Percentiles rank a stretch among this genome's conserved stretches.
These are phyloP conservation scores for Arion vulgaris DNA, from an alignment of 1,140 invertebrate genomes.

Conservation along the genomic window DNA sequence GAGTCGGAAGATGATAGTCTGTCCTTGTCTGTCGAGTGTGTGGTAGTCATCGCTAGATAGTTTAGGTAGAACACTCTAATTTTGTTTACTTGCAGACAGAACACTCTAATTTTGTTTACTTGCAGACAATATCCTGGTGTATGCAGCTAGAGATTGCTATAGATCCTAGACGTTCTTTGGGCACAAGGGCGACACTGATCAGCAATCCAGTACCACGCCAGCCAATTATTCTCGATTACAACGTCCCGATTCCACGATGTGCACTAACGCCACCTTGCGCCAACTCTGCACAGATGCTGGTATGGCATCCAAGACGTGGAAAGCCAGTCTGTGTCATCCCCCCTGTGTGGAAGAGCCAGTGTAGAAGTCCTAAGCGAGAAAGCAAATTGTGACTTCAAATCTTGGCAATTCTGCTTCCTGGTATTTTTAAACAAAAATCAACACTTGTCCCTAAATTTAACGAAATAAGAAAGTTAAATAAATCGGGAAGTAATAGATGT, in stretches of 20 bases:
- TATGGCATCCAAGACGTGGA: constrained; percentile 68
- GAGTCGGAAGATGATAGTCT: no score
- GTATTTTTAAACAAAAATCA: not conserved
- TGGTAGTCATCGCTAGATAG: no score
- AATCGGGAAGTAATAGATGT: no score
- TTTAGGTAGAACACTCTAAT: no score
- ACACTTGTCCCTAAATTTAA: not conserved
- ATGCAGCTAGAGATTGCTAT: constrained; percentile 70
- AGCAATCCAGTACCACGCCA: constrained; percentile 63
- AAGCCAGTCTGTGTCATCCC: constrained; percentile 63
- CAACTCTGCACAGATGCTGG: constrained; percentile 71
- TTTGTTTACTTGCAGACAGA: no score
- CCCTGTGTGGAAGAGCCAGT: constrained; percentile 65
- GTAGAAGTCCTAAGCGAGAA: constrained; percentile 51
- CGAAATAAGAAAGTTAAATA: no score
- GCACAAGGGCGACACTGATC: constrained; percentile 65
- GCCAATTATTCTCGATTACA: constrained; percentile 64
- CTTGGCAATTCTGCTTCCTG: not conserved
- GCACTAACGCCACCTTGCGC: constrained; percentile 72
- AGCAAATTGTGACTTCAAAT: constrained; percentile 54
- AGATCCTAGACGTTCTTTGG: constrained; percentile 61
- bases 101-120: no score
- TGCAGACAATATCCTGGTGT: constrained; percentile 67
- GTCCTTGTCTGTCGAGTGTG: no score
- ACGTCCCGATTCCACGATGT: constrained; percentile 65